Percentiles rank a stretch among this genome's conserved stretches.
These are phyloP conservation scores for Diarsia dahlii DNA, from an alignment of 2,888 invertebrate species.

Conservation along the genomic window DNA sequence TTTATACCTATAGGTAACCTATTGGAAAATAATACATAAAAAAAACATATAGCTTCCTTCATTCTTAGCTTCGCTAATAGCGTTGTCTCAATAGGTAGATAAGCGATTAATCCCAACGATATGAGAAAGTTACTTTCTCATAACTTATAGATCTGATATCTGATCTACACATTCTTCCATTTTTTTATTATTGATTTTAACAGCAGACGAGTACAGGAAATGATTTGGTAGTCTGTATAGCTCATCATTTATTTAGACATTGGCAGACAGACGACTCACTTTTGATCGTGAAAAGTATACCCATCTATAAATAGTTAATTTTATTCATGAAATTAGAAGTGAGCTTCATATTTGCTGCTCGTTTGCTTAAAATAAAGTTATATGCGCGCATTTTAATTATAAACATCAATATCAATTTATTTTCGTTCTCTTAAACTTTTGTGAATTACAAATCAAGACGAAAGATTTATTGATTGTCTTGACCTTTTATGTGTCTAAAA, in stretches of 20 bases:
- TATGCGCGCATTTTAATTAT: background rate
- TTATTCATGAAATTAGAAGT: background rate
- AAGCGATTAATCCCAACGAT: slow-evolving; percentile 31
- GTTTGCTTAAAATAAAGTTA: background rate
- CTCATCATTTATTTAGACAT: slow-evolving; percentile 16
- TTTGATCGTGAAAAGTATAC: slow-evolving; percentile 13
- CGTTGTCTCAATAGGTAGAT: slow-evolving; percentile 15
- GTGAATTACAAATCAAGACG: background rate
- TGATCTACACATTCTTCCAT: slow-evolving; percentile 25
- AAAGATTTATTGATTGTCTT: slow-evolving; percentile 12
- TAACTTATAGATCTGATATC: slow-evolving; percentile 39
- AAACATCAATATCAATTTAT: background rate
- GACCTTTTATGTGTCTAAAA: background rate
- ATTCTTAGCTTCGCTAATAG: slow-evolving; percentile 9
- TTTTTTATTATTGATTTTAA: slow-evolving; percentile 47
- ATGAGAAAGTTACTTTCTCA: slow-evolving; percentile 66
- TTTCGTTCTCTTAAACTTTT: background rate
- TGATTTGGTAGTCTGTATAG: slow-evolving; percentile 15
- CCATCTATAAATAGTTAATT: background rate
- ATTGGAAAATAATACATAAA: background rate
- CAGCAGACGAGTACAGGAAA: slow-evolving; percentile 39
- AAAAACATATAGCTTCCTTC: background rate
- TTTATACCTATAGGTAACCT: no score
- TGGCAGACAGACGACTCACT: slow-evolving; percentile 1
- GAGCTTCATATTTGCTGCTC: background rate